Evolutionary conservation across 2,888 invertebrate genomes (phyloP).

Genomic region (Hoplodrina ambigua): DNA sequence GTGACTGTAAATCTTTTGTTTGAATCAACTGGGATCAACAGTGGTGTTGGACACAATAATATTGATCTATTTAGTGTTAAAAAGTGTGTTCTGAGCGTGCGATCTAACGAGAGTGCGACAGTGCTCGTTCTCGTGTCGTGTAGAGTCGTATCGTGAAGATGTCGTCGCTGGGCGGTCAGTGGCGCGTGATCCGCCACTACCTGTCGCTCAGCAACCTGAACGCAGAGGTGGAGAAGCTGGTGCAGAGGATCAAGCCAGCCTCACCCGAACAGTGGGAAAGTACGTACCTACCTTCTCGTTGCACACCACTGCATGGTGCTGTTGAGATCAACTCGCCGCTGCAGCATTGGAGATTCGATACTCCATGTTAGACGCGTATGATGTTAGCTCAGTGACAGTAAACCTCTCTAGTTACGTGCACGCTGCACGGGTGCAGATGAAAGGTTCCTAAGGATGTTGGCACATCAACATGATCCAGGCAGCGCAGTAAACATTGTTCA

Average conservation of each 20-base stretch:
- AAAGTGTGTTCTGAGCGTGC: slow-evolving; percentile 3
- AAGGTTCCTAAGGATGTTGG: not conserved
- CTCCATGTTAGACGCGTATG: too few species aligned
- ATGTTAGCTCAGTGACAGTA: too few species aligned
- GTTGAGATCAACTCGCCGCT: not conserved
- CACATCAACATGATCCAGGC: not conserved
- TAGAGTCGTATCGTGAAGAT: slow-evolving; percentile 59
- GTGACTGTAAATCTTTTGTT: slow-evolving; percentile 9
- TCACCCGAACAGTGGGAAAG: slow-evolving; percentile 85
- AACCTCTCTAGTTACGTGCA: not conserved
- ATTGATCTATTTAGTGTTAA: not conserved
- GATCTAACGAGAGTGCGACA: slow-evolving; percentile 25
- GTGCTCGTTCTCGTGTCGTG: not conserved
- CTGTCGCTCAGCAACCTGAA: slow-evolving; percentile 81
- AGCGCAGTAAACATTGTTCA: not conserved
- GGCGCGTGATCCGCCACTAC: slow-evolving; percentile 84
- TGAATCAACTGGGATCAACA: slow-evolving; percentile 13
- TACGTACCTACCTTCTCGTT: slow-evolving; percentile 64
- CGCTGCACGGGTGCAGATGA: not conserved
- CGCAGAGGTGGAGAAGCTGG: slow-evolving; percentile 82
- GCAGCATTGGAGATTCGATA: not conserved
- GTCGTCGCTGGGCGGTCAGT: slow-evolving; percentile 86
- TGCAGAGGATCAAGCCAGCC: slow-evolving; percentile 80
- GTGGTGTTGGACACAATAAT: slow-evolving; percentile 11
- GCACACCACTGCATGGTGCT: not conserved